Conservation (phyloP, 2,888 invertebrate genomes). For the Cerceris rybyensis region DNA sequence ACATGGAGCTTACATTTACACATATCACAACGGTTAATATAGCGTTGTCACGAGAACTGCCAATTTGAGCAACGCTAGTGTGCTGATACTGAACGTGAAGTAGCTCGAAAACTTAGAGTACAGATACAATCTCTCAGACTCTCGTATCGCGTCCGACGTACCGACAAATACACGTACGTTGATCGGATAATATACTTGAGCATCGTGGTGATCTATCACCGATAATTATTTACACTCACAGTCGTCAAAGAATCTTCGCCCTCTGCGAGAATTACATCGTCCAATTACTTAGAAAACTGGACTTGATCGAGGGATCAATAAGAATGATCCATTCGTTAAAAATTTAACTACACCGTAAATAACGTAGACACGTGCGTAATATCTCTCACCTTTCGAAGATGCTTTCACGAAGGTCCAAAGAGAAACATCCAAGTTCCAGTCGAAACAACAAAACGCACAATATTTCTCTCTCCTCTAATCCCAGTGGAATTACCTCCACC, state of each 20-base stretch:
- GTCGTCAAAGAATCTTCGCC: neutral
- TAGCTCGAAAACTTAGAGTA: neutral
- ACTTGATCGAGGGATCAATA: no score
- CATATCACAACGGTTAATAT: slow-evolving; percentile 61
- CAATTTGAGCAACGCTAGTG: slow-evolving; percentile 37
- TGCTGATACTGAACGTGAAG: neutral
- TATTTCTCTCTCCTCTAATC: no score
- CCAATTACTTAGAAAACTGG: no score
- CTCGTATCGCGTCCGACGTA: slow-evolving; percentile 7
- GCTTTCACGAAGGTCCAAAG: no score
- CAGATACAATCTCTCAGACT: slow-evolving; percentile 5
- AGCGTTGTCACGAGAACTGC: slow-evolving; percentile 36
- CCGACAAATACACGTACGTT: slow-evolving; percentile 6
- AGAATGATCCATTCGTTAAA: no score
- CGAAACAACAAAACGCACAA: no score
- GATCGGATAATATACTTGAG: slow-evolving; percentile 29
- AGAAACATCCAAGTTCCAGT: no score
- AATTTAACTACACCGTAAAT: no score
- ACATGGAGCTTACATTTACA: slow-evolving; percentile 51
- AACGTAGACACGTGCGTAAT: no score
- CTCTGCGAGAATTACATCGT: no score
- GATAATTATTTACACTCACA: slow-evolving; percentile 39
- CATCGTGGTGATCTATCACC: slow-evolving; percentile 10
- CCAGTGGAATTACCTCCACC: neutral
- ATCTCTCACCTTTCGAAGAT: no score